These are phyloP conservation scores for Idris sp. DNA, from an alignment of 1,140 invertebrate species.

Conservation along the genomic window DNA sequence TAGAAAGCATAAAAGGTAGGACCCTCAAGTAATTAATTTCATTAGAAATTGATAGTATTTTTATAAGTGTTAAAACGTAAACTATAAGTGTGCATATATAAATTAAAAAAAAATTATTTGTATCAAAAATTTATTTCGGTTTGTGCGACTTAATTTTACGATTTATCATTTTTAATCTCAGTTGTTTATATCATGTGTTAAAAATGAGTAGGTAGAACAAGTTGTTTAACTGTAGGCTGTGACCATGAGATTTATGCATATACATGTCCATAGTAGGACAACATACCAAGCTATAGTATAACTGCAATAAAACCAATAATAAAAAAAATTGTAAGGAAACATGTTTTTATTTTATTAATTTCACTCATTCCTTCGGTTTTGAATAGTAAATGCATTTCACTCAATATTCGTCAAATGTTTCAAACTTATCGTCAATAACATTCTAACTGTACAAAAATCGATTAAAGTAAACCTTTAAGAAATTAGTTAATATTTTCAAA, in stretches of 20 bases:
- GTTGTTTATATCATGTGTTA: slow-evolving; percentile 32
- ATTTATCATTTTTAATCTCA: slow-evolving; percentile 36
- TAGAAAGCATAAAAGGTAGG: slow-evolving; percentile 48
- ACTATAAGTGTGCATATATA: too few species aligned
- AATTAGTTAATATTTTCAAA: too few species aligned
- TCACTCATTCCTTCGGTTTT: background rate
- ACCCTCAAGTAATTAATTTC: slow-evolving; percentile 9
- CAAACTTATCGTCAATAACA: background rate
- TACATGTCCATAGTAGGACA: slow-evolving; percentile 65
- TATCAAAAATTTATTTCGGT: slow-evolving; percentile 16
- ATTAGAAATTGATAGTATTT: too few species aligned
- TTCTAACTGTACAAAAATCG: too few species aligned
- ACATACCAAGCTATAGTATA: slow-evolving; percentile 44
- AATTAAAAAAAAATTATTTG: too few species aligned
- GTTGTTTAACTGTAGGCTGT: slow-evolving; percentile 67
- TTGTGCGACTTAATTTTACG: slow-evolving; percentile 3
- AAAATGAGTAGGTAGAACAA: slow-evolving; percentile 68
- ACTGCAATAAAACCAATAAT: slow-evolving; percentile 37
- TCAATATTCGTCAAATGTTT: background rate
- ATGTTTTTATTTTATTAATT: slow-evolving; percentile 2
- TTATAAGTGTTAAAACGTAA: too few species aligned
- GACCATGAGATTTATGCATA: slow-evolving; percentile 65
- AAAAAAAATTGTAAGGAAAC: slow-evolving; percentile 4
- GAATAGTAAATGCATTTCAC: background rate
- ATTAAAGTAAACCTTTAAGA: too few species aligned